These are phyloP conservation scores for Taurulus bubalis DNA, from an alignment of 2,113 vertebrate genomes.

Conservation along the genomic window DNA sequence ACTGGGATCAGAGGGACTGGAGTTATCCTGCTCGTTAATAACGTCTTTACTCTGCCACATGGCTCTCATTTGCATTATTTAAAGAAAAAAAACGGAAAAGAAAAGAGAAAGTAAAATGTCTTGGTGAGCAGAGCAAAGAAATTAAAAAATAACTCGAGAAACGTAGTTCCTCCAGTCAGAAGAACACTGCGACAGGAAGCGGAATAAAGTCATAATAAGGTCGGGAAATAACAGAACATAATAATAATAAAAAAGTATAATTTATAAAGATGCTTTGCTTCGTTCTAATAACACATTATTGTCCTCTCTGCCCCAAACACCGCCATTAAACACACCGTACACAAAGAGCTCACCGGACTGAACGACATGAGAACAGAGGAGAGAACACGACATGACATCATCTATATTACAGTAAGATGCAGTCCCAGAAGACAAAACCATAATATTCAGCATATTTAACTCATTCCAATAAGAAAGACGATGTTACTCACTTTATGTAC, in stretches of 20 bases:
- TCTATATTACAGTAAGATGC: constrained; percentile 62
- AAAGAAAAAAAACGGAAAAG: background rate
- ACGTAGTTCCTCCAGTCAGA: background rate
- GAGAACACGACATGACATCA: constrained; percentile 38
- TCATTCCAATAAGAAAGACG: constrained; percentile 74
- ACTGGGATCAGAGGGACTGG: constrained; percentile 23
- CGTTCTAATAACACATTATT: background rate
- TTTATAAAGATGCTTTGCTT: constrained; percentile 18
- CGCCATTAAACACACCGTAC: constrained; percentile 25
- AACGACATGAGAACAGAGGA: constrained; percentile 56
- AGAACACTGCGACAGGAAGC: constrained; percentile 6
- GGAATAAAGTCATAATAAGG: background rate
- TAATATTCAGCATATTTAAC: constrained; percentile 60
- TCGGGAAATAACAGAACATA: background rate
- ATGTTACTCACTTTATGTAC: constrained; percentile 77
- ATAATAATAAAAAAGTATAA: constrained; percentile 19
- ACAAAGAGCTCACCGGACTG: constrained; percentile 47
- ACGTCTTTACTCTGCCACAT: constrained; percentile 37
- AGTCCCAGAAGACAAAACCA: constrained; percentile 46
- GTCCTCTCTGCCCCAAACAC: background rate
- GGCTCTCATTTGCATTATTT: constrained; percentile 42
- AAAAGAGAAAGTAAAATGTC: background rate
- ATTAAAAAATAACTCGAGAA: background rate
- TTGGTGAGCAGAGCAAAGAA: background rate
- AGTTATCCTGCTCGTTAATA: constrained; percentile 13